Conservation (phyloP, 2,888 invertebrate genomes). For the Drosophila quinaria region DNA sequence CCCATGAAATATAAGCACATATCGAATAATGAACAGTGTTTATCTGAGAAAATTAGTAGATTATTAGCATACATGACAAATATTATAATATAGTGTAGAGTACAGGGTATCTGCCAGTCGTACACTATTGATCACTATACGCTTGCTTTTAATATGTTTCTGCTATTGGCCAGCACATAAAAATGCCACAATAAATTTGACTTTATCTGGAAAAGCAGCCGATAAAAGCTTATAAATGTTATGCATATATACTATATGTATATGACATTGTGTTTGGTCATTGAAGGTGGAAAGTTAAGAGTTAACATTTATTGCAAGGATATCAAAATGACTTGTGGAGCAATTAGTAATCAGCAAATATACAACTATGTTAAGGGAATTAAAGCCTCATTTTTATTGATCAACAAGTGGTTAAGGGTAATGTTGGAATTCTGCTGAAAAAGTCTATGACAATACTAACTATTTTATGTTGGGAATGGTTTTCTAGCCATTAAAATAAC, state of each 20-base stretch:
- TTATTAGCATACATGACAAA: not conserved
- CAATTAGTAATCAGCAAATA: constrained; percentile 15
- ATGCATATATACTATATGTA: constrained; percentile 1
- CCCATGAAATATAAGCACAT: too few species aligned
- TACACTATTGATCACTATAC: not conserved
- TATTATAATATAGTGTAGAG: not conserved
- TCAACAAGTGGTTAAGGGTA: not conserved
- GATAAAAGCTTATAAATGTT: constrained; percentile 35
- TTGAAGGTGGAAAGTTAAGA: not conserved
- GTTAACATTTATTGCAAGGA: constrained; percentile 7
- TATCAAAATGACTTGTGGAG: constrained; percentile 9
- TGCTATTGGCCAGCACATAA: constrained; percentile 47
- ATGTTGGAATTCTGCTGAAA: not conserved
- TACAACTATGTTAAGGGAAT: not conserved
- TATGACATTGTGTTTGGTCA: constrained; percentile 5
- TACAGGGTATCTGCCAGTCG: constrained; percentile 6
- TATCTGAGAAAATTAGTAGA: too few species aligned
- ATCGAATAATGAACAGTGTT: too few species aligned
- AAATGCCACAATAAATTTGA: constrained; percentile 68
- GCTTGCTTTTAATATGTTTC: constrained; percentile 7
- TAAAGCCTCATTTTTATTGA: not conserved
- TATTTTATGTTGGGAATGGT: not conserved
- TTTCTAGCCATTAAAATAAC: not conserved
- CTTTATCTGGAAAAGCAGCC: constrained; percentile 54
- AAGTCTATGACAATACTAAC: too few species aligned